A percentile compares a stretch with the other conserved stretches of the same genome.
phyloP scores from a whole-genome alignment of 2,888 invertebrate species.

The Lycaena phlaeas region DNA sequence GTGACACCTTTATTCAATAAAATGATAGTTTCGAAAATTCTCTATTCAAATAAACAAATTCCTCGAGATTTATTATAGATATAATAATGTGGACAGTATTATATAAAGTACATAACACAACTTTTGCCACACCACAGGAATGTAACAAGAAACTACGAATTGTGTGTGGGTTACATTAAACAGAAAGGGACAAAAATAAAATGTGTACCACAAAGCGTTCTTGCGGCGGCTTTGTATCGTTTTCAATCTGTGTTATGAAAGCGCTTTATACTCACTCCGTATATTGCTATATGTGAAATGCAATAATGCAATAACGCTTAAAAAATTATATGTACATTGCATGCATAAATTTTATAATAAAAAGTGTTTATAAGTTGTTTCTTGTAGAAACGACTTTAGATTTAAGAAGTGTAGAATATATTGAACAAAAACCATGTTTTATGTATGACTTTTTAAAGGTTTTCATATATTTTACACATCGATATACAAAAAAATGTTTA shows the following conservation, averaged over 20 bases:
- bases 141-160: slow-evolving; percentile 32
- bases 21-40: no score
- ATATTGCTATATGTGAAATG: slow-evolving; percentile 37
- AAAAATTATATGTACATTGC: slow-evolving; percentile 40
- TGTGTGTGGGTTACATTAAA: slow-evolving; percentile 31
- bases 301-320: slow-evolving; percentile 62
- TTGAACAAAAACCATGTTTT: no score
- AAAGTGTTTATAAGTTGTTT: no score
- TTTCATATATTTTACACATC: no score
- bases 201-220: slow-evolving; percentile 60
- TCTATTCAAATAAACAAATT: no score
- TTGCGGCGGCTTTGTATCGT: slow-evolving; percentile 61
- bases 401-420: no score
- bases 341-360: no score
- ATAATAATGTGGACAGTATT: neutral
- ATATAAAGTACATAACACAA: neutral
- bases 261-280: slow-evolving; percentile 46
- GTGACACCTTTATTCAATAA: no score
- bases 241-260: slow-evolving; percentile 61
- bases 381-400: no score
- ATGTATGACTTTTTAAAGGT: no score
- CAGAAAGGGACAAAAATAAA: slow-evolving; percentile 41
- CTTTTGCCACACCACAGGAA: slow-evolving; percentile 20
- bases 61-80: no score
- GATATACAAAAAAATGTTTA: no score